Conservation (phyloP, 2,113 vertebrate genomes). For the Oreotrochilus melanogaster region DNA sequence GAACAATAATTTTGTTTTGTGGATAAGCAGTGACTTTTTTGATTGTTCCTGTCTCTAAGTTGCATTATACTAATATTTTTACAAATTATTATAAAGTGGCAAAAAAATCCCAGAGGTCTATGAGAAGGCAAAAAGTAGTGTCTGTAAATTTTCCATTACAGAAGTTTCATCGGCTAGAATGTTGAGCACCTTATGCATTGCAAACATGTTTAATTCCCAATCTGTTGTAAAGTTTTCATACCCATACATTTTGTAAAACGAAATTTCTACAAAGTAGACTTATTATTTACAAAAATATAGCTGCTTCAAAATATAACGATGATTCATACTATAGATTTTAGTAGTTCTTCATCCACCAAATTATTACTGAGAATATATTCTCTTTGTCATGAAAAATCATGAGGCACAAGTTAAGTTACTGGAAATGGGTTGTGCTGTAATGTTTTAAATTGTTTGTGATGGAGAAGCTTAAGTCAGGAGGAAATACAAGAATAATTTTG, state of each 20-base stretch:
- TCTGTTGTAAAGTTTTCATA: neutral
- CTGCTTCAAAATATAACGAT: neutral
- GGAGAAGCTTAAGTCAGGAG: neutral
- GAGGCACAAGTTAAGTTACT: neutral
- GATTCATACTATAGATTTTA: neutral
- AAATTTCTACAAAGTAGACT: neutral
- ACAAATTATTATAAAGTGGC: neutral
- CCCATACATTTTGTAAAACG: neutral
- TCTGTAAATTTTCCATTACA: neutral
- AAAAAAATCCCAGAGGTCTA: neutral
- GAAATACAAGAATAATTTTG: neutral
- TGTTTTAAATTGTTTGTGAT: neutral
- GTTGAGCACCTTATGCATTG: neutral
- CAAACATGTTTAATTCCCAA: neutral
- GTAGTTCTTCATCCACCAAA: neutral
- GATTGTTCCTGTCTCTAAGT: neutral
- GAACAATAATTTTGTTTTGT: neutral
- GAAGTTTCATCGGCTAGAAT: neutral
- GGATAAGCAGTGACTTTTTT: neutral
- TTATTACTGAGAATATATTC: neutral
- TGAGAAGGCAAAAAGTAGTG: neutral
- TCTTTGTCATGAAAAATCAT: neutral
- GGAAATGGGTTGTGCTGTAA: neutral
- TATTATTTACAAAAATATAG: neutral
- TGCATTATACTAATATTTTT: neutral